Evolutionary conservation across 2,797 vertebrate genomes (phyloP), one percentile per base, ranked within the genome.

Genomic region (Epinephelus malabaricus): DNA sequence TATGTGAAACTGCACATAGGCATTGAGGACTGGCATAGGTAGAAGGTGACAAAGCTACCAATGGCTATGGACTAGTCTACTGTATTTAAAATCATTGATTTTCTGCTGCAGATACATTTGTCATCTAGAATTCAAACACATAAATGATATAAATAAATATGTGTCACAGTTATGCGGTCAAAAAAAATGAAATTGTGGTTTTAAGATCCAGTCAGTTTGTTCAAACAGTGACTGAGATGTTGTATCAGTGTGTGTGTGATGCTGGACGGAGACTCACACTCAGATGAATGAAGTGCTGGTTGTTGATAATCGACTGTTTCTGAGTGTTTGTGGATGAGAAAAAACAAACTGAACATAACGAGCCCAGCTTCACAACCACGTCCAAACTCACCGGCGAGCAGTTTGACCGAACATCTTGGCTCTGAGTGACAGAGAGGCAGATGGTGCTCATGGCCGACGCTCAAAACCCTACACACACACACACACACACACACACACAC

Each of bases 361-460:
- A 67, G 73, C 60, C 6, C 45, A 78, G 59, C 74, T 53, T 76
- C 82, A 82, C 55, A 73, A 67, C 68, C 84, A 40, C n/a, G 9
- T 76, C 82, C 88, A 81, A 78, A 55, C 76, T 66, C 56, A 6
- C 38, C 23, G 21, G 12, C 11, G 45, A 83, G 54, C 21, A 1
- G 34, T 81, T 50, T 78, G 80, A 89, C 84, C 75, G 2, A 81
- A 85, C 95, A 95, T 96, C 95, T 96, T 97, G 97, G 96, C 96
- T 95, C 95, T 78, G 91, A 96, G 94, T 95, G 96, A 96, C 95
- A 91, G 90, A 92, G 95, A 91, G 96, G 95, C 97, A 98, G 97
- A 98, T 98, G 97, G 97, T 96, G 93, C 95, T 96, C 95, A 95
- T 96, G 97, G 97, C 96, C 95, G 92, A 92, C 90, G 93, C 95